phyloP scores from a whole-genome alignment of 1,140 invertebrate species.

The Nasonia giraulti region DNA sequence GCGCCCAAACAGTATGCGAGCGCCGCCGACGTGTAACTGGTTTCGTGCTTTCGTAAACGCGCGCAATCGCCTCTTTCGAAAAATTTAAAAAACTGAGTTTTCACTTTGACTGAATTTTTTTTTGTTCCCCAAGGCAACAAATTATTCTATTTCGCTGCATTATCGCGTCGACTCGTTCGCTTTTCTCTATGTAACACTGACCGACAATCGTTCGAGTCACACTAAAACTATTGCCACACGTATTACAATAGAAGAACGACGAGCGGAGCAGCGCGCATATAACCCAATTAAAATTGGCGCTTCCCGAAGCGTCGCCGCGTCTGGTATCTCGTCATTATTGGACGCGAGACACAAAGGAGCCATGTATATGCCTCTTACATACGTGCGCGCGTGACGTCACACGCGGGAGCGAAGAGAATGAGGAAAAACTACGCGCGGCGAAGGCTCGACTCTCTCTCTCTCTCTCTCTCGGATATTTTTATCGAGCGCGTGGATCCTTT shows the following conservation, averaged over 20 bases:
- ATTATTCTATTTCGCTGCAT: too few relatives aligned
- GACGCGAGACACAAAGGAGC: neutral
- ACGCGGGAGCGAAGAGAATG: neutral
- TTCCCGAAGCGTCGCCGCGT: neutral
- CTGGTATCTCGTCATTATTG: neutral
- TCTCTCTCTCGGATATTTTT: too few relatives aligned
- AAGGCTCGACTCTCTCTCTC: neutral
- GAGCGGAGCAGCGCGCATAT: too few relatives aligned
- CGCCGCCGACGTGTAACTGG: neutral
- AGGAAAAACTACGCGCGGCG: neutral
- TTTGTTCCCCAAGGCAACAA: too few relatives aligned
- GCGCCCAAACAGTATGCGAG: slow-evolving; percentile 14
- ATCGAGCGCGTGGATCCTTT: too few relatives aligned
- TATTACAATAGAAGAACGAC: too few relatives aligned
- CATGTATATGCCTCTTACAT: neutral
- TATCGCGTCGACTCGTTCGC: too few relatives aligned
- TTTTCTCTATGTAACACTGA: neutral
- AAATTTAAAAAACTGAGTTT: neutral
- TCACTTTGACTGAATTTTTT: too few relatives aligned
- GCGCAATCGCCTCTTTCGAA: neutral
- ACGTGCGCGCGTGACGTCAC: neutral
- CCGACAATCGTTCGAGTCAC: neutral
- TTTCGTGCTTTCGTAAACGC: slow-evolving; percentile 19
- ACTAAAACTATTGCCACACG: neutral
- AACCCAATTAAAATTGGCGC: neutral